Evolutionary conservation across 2,113 vertebrate species (phyloP).

Genomic region (Anolis sagrei): DNA sequence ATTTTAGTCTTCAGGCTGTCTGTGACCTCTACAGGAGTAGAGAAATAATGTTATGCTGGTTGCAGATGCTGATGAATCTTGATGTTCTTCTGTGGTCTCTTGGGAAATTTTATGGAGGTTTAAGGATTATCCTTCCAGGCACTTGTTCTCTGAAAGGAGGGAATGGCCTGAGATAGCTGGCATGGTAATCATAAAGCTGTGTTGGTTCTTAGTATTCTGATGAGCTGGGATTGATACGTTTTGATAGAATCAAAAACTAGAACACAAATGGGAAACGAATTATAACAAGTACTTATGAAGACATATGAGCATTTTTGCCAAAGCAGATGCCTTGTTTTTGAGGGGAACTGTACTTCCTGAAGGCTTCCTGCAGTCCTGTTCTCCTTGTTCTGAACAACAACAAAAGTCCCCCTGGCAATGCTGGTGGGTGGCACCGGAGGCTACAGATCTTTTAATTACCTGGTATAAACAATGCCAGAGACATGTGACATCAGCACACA

Average conservation of each 20-base stretch:
- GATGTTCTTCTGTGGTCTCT: not conserved
- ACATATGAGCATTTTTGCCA: not conserved
- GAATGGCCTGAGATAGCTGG: not conserved
- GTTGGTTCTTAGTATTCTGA: not conserved
- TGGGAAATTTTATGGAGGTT: not conserved
- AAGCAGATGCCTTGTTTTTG: too few species aligned
- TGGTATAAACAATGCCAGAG: not conserved
- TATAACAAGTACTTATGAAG: not conserved
- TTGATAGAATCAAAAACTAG: not conserved
- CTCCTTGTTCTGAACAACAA: not conserved
- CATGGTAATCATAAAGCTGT: not conserved
- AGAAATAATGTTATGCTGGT: not conserved
- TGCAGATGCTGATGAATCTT: not conserved
- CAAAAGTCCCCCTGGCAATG: not conserved
- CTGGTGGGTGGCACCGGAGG: too few species aligned
- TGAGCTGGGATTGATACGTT: not conserved
- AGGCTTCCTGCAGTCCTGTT: not conserved
- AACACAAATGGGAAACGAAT: not conserved
- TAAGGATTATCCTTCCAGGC: not conserved
- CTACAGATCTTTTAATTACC: not conserved
- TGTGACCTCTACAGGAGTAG: not conserved
- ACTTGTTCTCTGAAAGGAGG: not conserved
- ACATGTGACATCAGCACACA: too few species aligned
- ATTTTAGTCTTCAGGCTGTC: not conserved
- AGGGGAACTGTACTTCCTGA: not conserved